These are phyloP conservation scores for Agriopis leucophaearia DNA, from an alignment of 2,888 invertebrate species.

Conservation along the genomic window DNA sequence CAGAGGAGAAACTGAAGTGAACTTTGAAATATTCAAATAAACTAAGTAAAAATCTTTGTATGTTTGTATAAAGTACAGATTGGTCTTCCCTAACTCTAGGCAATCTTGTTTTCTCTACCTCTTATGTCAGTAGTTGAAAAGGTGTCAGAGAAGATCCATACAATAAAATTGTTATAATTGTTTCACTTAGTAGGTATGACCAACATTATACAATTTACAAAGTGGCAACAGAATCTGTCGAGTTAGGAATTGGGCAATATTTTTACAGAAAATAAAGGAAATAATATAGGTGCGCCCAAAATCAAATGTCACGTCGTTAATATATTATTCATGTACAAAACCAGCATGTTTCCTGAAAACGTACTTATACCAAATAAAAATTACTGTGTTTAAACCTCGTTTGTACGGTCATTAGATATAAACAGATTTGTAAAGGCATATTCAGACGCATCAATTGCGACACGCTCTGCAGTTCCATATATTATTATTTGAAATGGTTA, in stretches of 20 bases:
- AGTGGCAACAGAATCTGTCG: not conserved
- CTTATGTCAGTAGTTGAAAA: too few species aligned
- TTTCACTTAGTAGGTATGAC: too few species aligned
- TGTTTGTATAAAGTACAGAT: too few species aligned
- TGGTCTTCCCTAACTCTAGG: too few species aligned
- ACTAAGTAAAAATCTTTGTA: too few species aligned
- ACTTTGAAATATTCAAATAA: too few species aligned
- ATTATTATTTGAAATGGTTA: too few species aligned
- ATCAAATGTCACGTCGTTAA: conserved; percentile 59
- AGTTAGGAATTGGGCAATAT: not conserved
- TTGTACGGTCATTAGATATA: conserved; percentile 52
- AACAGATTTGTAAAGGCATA: conserved; percentile 40
- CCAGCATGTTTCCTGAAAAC: conserved; percentile 55
- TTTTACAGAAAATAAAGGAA: not conserved
- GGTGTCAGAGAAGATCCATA: too few species aligned
- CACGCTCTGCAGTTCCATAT: too few species aligned
- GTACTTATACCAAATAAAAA: conserved; percentile 54
- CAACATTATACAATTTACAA: not conserved
- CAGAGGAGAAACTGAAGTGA: too few species aligned
- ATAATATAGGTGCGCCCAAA: conserved; percentile 12
- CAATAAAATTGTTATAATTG: too few species aligned
- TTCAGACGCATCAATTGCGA: not conserved
- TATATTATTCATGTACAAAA: conserved; percentile 70
- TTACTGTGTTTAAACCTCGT: conserved; percentile 51
- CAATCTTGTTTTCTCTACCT: too few species aligned